Base-by-base conservation (phyloP, 2,113 vertebrate species). In the Guaruba guarouba region DNA sequence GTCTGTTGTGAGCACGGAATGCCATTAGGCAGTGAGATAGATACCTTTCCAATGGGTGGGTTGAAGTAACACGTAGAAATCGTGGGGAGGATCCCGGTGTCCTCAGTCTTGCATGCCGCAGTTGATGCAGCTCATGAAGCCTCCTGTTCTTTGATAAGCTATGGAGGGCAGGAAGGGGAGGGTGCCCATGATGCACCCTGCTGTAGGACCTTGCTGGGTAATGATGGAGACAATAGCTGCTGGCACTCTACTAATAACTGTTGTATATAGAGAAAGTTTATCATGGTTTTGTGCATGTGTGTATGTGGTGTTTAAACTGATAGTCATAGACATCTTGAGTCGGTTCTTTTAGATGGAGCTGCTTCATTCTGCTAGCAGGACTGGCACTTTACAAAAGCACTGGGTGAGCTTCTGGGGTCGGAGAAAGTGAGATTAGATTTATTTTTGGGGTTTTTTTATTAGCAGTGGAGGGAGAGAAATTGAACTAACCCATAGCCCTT, bases 1-100 rank as follows among this genome's bases (percentile, higher is more conserved):
- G 91, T 92, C 95, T 85, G 91, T 75, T 87, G 90, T 82, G 84
- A 95, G 75, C 66, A 43, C 57, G 85, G 95, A 81, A 81, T 96
- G 94, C 94, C 66, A 29, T 22, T 54, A 92, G 91, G 73, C 90
- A 76, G 89, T 54, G 94, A 75, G 59, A 80, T 13, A 68, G 55
- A 80, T 17, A 3, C 5, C 24, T 24, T 71, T 28, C 19, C 35
- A 86, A 76, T 0, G 12, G 86, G 54, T 52, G 19, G 22, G 4
- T 51, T 75, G 17, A 17, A 17, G 28, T 3, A 7, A 37, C 10
- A 2, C 2, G 3, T 15, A 19, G 66, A 13, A 73, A 14, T 46
- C 11, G 4, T 25, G 13, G 10, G 49, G 14, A 55, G 49, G 22
- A 6, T 46, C 7, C 0, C 3, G 15, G 25, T 35, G 67, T 27